phyloP scores from a whole-genome alignment of 1,140 invertebrate genomes.

The Euura lappo region DNA sequence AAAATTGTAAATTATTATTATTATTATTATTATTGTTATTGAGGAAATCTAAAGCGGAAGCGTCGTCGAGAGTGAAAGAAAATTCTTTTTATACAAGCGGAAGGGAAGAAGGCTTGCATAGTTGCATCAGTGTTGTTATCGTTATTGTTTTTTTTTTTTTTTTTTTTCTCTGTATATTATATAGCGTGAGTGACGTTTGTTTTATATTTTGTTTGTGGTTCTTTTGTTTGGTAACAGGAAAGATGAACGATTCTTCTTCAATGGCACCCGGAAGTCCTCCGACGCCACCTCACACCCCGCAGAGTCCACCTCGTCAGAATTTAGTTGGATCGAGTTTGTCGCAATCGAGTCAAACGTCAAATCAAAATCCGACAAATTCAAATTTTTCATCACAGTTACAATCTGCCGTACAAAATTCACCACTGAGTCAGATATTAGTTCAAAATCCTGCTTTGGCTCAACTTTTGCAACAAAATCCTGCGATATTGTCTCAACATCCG shows the following conservation, averaged over 20 bases:
- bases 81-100: too few species aligned
- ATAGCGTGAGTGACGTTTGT: too few species aligned
- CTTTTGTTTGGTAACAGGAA: conserved; percentile 41
- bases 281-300: conserved; percentile 57
- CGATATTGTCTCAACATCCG: conserved; percentile 53
- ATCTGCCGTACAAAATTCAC: conserved; percentile 41
- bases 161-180: too few species aligned
- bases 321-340: conserved; percentile 41
- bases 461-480: conserved; percentile 52
- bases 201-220: too few species aligned
- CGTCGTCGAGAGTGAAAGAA: too few species aligned
- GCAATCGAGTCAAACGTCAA: conserved; percentile 46
- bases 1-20: too few species aligned
- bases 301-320: conserved; percentile 54
- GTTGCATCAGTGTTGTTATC: too few species aligned
- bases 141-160: too few species aligned
- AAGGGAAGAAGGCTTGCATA: too few species aligned
- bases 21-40: too few species aligned
- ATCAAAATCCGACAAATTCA: conserved; percentile 27
- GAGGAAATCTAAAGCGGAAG: too few species aligned
- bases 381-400: conserved; percentile 32
- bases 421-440: conserved; percentile 52
- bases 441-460: conserved; percentile 56
- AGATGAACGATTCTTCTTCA: conserved; percentile 54
- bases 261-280: conserved; percentile 58